phyloP scores from a whole-genome alignment of 2,113 vertebrate genomes.

The Sylvilagus bachmani region DNA sequence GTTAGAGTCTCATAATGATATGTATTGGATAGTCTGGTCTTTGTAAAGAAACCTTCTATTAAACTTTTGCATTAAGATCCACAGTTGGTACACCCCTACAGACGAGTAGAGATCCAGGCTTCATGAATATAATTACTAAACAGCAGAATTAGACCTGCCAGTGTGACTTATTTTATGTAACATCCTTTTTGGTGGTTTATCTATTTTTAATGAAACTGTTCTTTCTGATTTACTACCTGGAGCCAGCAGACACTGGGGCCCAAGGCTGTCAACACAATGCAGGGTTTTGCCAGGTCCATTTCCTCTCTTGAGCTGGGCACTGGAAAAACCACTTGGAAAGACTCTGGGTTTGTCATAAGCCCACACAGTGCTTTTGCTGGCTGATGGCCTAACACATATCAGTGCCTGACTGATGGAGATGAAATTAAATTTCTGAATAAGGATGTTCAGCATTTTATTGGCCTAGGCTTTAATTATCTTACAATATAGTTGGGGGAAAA shows the following conservation, averaged over 20 bases:
- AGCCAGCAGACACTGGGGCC: neutral
- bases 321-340: conserved; percentile 58
- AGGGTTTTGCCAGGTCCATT: neutral
- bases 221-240: neutral
- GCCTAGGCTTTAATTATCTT: conserved; percentile 85
- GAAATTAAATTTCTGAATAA: conserved; percentile 85
- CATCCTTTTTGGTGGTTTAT: neutral
- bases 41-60: neutral
- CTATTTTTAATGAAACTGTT: conserved; percentile 10
- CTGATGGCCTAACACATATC: conserved; percentile 86
- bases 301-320: neutral
- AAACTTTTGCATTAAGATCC: neutral
- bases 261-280: neutral
- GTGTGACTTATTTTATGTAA: neutral
- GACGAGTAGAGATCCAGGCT: neutral
- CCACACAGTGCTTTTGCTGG: conserved; percentile 65
- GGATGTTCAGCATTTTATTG: conserved; percentile 82
- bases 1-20: neutral
- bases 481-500: conserved; percentile 69
- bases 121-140: neutral
- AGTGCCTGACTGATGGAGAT: conserved; percentile 80
- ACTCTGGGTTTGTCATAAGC: conserved; percentile 70
- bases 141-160: neutral
- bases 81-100: neutral
- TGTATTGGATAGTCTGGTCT: neutral